A percentile compares a stretch with the other conserved stretches of the same genome.
Evolutionary conservation across 1,140 invertebrate genomes (phyloP).

Genomic region (Acromyrmex echinatior): DNA sequence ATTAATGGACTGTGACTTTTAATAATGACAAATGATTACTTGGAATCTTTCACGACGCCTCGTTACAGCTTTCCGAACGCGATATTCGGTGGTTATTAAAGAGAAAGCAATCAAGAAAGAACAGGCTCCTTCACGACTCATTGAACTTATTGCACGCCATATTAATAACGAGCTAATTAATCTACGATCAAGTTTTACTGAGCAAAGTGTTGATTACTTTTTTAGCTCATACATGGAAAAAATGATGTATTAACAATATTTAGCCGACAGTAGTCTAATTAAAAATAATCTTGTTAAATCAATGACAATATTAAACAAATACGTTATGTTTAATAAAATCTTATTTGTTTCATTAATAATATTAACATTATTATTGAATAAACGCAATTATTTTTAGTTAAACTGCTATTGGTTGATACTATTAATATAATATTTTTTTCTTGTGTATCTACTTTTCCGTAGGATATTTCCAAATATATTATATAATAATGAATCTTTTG

Average conservation of each 20-base stretch:
- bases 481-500: neutral
- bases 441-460: neutral
- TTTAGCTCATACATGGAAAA: neutral
- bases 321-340: no score
- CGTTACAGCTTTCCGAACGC: neutral
- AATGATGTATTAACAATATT: no score
- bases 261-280: no score
- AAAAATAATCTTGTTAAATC: no score
- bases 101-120: constrained; percentile 12
- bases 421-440: neutral
- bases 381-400: no score
- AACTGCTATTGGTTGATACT: no score
- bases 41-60: neutral
- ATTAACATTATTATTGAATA: no score
- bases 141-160: constrained; percentile 11
- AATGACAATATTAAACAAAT: no score
- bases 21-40: constrained; percentile 12
- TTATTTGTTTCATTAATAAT: no score
- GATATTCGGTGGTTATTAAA: constrained; percentile 16
- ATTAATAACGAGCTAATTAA: constrained; percentile 22
- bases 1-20: constrained; percentile 1
- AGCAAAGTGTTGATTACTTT: neutral
- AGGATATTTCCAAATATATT: neutral
- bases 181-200: neutral
- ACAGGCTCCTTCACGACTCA: neutral